These are phyloP conservation scores for Eriosoma lanigerum DNA, from an alignment of 1,140 invertebrate genomes.

Conservation along the genomic window DNA sequence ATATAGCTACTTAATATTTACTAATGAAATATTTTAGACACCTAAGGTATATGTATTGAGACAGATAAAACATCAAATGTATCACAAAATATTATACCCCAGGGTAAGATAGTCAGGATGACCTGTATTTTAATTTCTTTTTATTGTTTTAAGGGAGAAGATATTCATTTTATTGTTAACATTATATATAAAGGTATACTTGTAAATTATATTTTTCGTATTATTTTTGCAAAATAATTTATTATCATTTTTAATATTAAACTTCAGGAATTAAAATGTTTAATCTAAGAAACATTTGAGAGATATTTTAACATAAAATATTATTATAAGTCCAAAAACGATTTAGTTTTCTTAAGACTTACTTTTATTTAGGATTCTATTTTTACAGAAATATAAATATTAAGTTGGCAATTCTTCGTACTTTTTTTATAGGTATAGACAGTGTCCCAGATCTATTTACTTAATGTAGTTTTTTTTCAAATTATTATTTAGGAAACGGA, in stretches of 20 bases:
- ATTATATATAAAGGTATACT: conserved; percentile 1
- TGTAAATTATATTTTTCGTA: background rate
- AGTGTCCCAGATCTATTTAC: too few relatives aligned
- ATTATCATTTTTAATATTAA: conserved; percentile 9
- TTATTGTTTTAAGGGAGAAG: background rate
- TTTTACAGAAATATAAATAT: too few relatives aligned
- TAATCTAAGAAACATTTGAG: background rate
- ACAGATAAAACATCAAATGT: background rate
- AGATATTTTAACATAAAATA: too few relatives aligned
- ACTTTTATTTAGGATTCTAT: too few relatives aligned
- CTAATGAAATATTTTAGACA: background rate
- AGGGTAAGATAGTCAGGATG: background rate
- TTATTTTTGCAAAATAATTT: background rate
- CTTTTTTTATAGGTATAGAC: too few relatives aligned
- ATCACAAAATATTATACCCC: background rate
- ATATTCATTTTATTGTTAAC: background rate
- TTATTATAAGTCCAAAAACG: too few relatives aligned
- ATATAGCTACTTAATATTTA: background rate
- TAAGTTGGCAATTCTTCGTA: too few relatives aligned
- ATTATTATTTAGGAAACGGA: too few relatives aligned
- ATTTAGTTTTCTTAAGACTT: too few relatives aligned
- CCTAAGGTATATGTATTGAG: background rate
- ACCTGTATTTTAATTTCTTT: background rate
- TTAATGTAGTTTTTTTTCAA: too few relatives aligned
- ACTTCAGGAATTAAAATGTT: background rate